Conservation (phyloP, 2,888 invertebrate species). For the Fragum sueziense region DNA sequence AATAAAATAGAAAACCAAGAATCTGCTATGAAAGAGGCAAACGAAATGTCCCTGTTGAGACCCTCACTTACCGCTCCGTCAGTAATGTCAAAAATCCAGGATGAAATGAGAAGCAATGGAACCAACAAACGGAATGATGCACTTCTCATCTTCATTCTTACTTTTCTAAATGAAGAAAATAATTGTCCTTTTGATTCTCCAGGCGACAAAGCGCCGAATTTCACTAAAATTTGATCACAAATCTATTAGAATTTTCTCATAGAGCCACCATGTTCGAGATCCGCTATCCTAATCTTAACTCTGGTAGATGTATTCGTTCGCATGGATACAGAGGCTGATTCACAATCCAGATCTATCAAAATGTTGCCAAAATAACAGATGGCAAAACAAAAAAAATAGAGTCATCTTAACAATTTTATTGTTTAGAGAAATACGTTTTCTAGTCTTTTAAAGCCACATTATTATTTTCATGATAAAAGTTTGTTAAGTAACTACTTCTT, state of each 20-base stretch:
- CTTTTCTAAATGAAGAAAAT: background rate
- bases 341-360: too few species aligned
- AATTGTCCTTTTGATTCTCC: constrained; percentile 19
- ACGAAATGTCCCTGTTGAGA: constrained; percentile 31
- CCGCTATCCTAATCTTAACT: constrained; percentile 36
- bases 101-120: constrained; percentile 48
- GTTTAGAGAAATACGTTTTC: too few species aligned
- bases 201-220: constrained; percentile 53
- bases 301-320: constrained; percentile 37
- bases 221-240: constrained; percentile 7
- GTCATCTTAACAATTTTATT: too few species aligned
- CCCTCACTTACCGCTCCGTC: constrained; percentile 62
- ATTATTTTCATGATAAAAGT: too few species aligned
- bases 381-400: too few species aligned
- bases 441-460: too few species aligned
- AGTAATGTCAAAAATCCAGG: constrained; percentile 58
- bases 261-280: constrained; percentile 62
- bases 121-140: constrained; percentile 25
- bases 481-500: constrained; percentile 31
- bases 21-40: constrained; percentile 39
- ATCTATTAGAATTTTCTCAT: constrained; percentile 29
- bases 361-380: too few species aligned
- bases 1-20: too few species aligned
- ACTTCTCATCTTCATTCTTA: background rate
- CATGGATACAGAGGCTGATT: constrained; percentile 46